Evolutionary conservation across 2,888 invertebrate species (phyloP), one percentile per base, ranked within the genome.

Genomic region (Ernsta delagoae): DNA sequence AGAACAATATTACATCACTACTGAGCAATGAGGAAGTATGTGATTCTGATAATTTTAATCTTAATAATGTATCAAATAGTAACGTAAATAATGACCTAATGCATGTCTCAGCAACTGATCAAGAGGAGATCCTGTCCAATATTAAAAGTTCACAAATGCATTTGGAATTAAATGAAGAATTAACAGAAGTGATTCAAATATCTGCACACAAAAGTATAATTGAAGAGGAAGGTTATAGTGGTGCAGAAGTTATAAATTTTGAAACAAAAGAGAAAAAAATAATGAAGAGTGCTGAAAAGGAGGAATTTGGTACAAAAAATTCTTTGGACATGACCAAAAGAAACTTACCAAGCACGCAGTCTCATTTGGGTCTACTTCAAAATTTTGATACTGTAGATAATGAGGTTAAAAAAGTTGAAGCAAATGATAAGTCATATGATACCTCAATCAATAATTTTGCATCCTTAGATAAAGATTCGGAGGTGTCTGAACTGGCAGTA

Each of bases 391-490:
- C 3, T 56, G n/a, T n/a, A n/a, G n/a, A 6, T 56, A 24, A 34
- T 6, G 34, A 31, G 5, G 54, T 36, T 2, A n/a, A 56, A 56
- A 9, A 56, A 34, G 56, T 36, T 36, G n/a, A 36, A 16, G 9
- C 8, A 31, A 57, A 57, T 57, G 36, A 57, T 36, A n/a, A 11
- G 2, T 34, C n/a, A n/a, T 41, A 34, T 24, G 45, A 41, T 39
- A n/a, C n/a, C 9, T 31, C 12, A 5, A 4, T 39, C 6, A 36
- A 53, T 31, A 62, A 62, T 9, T 7, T 8, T 12, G n/a, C 16
- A 24, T 31, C 45, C n/a, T 31, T 16, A 48, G 16, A 50, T 48
- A 53, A 60, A 16, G 59, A 59, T 11, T 41, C 59, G 12, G 60
- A 60, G 11, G 4, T 60, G 1, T 12, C 53, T 39, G 60, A 66